Evolutionary conservation across 2,113 vertebrate species (phyloP).

Genomic region (Cygnus atratus): DNA sequence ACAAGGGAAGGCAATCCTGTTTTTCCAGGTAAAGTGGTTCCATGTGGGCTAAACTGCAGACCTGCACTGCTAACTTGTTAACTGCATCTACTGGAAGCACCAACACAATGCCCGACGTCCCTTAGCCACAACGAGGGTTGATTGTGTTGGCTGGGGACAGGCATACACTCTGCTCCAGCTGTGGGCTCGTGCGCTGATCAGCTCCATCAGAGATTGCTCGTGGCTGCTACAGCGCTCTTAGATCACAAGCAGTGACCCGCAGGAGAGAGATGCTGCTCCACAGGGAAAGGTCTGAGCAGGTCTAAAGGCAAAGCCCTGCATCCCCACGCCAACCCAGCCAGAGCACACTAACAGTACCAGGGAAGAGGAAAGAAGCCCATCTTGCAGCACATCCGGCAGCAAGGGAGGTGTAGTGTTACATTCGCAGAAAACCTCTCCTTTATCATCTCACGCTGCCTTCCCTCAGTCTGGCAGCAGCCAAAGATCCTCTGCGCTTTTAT

Average conservation of each 20-base stretch:
- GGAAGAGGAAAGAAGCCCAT: neutral
- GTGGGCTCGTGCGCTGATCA: rapidly evolving
- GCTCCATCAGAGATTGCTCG: neutral
- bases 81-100: rapidly evolving
- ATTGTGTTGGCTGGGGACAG: neutral
- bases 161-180: neutral
- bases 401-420: too few relatives aligned
- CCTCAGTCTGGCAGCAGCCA: neutral
- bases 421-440: neutral
- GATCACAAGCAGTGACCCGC: neutral
- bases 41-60: neutral
- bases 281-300: neutral
- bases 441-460: too few relatives aligned
- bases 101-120: neutral
- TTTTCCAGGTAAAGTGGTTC: neutral
- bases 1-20: rapidly evolving
- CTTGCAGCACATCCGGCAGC: neutral
- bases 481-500: neutral
- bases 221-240: rapidly evolving
- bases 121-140: rapidly evolving
- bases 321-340: neutral
- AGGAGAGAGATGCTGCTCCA: neutral
- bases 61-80: neutral
- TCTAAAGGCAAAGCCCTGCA: neutral
- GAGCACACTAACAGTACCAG: neutral